These are phyloP conservation scores for Schizopygopsis malacanthus DNA, from an alignment of 2,797 vertebrate genomes.

Conservation along the genomic window DNA sequence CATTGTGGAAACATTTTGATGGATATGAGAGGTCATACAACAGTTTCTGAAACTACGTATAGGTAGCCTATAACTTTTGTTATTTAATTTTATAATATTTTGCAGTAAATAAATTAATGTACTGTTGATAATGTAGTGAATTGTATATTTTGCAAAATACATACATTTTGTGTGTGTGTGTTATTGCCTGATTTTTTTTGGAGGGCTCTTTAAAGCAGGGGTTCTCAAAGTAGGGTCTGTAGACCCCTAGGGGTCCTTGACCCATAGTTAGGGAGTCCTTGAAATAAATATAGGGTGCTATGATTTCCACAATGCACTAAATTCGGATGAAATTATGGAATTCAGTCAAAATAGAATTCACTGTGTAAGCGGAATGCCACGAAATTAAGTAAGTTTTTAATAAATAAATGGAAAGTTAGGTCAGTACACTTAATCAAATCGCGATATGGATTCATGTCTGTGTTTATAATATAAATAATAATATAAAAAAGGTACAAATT, in stretches of 20 bases:
- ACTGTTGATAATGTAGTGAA: not conserved
- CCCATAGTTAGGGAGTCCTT: too few relatives aligned
- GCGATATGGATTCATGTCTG: too few relatives aligned
- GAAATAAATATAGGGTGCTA: not conserved
- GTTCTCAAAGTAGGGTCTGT: too few relatives aligned
- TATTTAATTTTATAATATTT: too few relatives aligned
- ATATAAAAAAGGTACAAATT: too few relatives aligned
- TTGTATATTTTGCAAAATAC: not conserved
- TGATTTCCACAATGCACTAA: not conserved
- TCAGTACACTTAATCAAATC: not conserved
- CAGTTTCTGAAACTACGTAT: not conserved
- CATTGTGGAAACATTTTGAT: constrained; percentile 27
- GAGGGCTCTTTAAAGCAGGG: not conserved
- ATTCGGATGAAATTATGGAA: not conserved
- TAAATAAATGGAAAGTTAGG: not conserved
- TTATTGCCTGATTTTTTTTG: too few relatives aligned
- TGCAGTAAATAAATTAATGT: not conserved
- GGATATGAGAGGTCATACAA: too few relatives aligned
- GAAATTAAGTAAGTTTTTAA: not conserved
- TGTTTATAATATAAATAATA: too few relatives aligned
- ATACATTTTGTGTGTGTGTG: too few relatives aligned
- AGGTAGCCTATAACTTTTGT: not conserved
- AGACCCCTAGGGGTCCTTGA: too few relatives aligned
- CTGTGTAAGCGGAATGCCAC: not conserved
- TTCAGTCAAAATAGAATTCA: not conserved